Evolutionary conservation across 2,797 vertebrate species (phyloP), one percentile per base, ranked within the genome.

Genomic region (Taeniopygia guttata): DNA sequence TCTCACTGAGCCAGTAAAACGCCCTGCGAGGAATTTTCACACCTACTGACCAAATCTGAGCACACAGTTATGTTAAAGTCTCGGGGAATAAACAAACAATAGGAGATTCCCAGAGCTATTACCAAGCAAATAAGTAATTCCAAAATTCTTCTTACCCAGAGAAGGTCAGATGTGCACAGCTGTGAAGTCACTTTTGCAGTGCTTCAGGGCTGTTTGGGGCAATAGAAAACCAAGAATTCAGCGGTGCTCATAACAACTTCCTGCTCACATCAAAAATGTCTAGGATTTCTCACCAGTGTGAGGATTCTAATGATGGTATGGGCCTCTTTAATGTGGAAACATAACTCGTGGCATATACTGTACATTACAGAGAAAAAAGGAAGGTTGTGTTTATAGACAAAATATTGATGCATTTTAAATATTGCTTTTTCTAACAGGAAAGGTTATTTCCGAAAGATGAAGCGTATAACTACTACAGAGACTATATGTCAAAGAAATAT

Each of bases 1-100:
- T 83, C 84, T 79, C 80, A 27, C 93, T 32, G 67, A 93, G 92
- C 73, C 63, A 75, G 52, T 45, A 77, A 70, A 90, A 79, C 0
- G 30, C 70, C 72, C 84, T 84, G 76, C 16, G 21, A 94, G 84
- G 84, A 94, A 96, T 95, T 95, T 94, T 95, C 89, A 95, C 87
- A 92, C 86, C 84, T 80, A 62, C 81, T 62, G 69, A 87, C 81
- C 84, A 94, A 87, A 86, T 77, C 79, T 84, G 77, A 68, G 3
- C 89, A 72, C 83, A 89, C 40, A 88, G 76, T 82, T 74, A 12
- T 5, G 23, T 85, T 81, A 86, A 93, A 95, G 89, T 67, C 52
- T 70, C 0, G 0, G 80, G 76, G 81, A 90, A 72, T 94, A 94
- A 96, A 90, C 83, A 92, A 96, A 95, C 94, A 94, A 94, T 87